Evolutionary conservation across 2,797 vertebrate species (phyloP).

Genomic region (Artibeus jamaicensis): DNA sequence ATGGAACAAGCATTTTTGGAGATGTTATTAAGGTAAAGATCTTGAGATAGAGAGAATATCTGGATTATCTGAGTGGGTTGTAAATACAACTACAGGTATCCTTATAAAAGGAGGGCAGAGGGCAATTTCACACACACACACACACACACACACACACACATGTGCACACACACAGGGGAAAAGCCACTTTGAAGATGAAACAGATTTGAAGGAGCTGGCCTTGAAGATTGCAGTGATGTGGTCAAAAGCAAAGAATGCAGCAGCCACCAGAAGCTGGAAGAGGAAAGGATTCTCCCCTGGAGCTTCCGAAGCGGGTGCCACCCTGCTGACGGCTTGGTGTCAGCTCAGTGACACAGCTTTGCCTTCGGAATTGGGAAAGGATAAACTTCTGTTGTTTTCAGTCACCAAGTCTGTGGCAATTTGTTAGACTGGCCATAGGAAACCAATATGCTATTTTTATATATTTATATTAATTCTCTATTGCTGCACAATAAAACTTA

Average conservation of each 20-base stretch:
- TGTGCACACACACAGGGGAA: neutral
- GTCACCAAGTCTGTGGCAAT: neutral
- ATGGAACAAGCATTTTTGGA: neutral
- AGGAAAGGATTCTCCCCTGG: neutral
- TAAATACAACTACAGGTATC: neutral
- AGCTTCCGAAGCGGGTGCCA: neutral
- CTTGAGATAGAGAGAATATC: neutral
- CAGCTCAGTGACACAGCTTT: neutral
- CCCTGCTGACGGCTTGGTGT: neutral
- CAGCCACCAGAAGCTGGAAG: neutral
- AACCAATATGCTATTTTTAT: neutral
- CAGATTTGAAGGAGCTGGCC: neutral
- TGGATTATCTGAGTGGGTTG: neutral
- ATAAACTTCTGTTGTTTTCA: slow-evolving; percentile 6
- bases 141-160: no score
- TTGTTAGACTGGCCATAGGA: neutral
- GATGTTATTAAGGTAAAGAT: neutral
- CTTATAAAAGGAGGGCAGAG: neutral
- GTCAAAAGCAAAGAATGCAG: neutral
- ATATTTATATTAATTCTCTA: neutral
- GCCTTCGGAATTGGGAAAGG: neutral
- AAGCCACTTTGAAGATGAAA: neutral
- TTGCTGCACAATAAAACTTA: neutral
- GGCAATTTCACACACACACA: neutral
- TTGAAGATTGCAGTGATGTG: neutral